These are phyloP conservation scores for Incurvaria masculella DNA, from an alignment of 2,888 invertebrate species.

Conservation along the genomic window DNA sequence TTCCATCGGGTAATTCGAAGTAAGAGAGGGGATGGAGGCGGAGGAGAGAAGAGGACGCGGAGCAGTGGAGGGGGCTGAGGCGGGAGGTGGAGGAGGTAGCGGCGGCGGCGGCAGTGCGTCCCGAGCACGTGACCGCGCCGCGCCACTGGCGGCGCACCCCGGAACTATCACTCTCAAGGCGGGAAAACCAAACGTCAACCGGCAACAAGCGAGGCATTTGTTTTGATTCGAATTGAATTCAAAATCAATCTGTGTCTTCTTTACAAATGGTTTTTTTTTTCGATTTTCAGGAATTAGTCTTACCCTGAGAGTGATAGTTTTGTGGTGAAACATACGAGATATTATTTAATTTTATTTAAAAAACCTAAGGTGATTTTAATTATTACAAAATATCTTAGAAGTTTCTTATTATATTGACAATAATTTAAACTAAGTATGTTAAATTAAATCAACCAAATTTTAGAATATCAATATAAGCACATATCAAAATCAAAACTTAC, in stretches of 20 bases:
- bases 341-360: background rate
- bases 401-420: background rate
- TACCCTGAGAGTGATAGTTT: background rate
- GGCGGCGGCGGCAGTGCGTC: constrained; percentile 9
- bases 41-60: background rate
- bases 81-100: constrained; percentile 5
- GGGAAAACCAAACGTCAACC: background rate
- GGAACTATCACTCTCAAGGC: background rate
- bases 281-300: too few species aligned
- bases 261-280: too few species aligned
- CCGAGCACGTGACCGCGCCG: constrained; percentile 11
- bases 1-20: background rate
- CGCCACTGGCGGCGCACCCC: constrained; percentile 10
- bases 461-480: background rate
- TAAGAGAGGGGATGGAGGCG: background rate
- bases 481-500: background rate
- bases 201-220: too few species aligned
- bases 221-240: too few species aligned
- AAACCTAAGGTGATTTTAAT: background rate
- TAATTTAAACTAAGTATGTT: background rate
- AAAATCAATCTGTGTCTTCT: too few species aligned
- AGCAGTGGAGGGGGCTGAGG: background rate
- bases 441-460: background rate
- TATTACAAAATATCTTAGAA: background rate
- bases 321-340: background rate